phyloP scores from a whole-genome alignment of 2,797 vertebrate genomes.

The Cossypha caffra region DNA sequence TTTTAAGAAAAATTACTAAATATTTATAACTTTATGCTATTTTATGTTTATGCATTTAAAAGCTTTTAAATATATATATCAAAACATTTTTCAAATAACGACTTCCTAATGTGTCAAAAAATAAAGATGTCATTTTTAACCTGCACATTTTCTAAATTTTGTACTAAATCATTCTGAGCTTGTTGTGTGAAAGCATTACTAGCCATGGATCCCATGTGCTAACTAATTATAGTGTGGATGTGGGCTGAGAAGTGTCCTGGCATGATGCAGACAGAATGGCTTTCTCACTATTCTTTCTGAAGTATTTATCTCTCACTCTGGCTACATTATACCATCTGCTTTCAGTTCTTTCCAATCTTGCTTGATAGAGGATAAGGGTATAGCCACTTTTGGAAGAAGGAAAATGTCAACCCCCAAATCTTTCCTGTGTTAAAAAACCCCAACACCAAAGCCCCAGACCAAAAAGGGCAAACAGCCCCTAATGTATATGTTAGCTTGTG shows the following conservation, averaged over 20 bases:
- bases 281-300: not conserved
- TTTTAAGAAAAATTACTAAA: not conserved
- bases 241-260: slow-evolving; percentile 20
- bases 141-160: not conserved
- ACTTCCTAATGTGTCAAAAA: not conserved
- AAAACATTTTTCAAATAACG: slow-evolving; percentile 27
- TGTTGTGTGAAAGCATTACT: not conserved
- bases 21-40: not conserved
- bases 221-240: slow-evolving; percentile 18
- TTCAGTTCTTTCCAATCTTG: not conserved
- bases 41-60: not conserved
- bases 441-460: not conserved
- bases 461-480: not conserved
- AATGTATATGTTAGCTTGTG: not conserved
- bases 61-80: slow-evolving; percentile 6
- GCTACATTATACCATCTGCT: not conserved
- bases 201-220: not conserved
- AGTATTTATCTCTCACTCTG: not conserved
- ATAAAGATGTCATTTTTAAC: not conserved
- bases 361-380: not conserved
- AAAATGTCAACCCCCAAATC: not conserved
- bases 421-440: not conserved
- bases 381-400: not conserved
- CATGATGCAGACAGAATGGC: not conserved
- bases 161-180: not conserved